These are phyloP conservation scores for Galaxias olidus DNA, from an alignment of 2,797 vertebrate genomes.

Conservation along the genomic window DNA sequence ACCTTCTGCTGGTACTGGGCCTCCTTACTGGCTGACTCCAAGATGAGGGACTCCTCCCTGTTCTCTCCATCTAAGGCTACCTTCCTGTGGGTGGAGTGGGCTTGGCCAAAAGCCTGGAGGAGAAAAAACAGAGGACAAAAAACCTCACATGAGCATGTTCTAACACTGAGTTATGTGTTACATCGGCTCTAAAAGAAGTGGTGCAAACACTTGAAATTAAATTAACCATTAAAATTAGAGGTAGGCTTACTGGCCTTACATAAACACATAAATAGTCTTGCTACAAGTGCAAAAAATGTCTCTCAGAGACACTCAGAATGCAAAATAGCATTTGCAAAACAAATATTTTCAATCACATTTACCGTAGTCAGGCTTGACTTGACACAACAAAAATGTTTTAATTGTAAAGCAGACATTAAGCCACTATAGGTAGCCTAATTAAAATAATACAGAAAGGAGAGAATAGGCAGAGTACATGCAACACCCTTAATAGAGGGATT, in stretches of 20 bases:
- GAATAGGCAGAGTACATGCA: not conserved
- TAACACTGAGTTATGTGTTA: not conserved
- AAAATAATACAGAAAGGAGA: not conserved
- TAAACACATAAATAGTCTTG: too few species aligned
- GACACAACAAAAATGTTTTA: too few species aligned
- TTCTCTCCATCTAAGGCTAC: conserved; percentile 96
- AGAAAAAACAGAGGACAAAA: not conserved
- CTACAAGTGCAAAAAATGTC: too few species aligned
- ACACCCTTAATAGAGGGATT: not conserved
- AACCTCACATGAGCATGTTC: not conserved
- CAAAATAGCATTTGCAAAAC: too few species aligned
- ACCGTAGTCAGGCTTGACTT: too few species aligned
- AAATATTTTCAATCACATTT: too few species aligned
- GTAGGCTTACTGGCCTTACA: too few species aligned
- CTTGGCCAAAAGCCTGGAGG: conserved; percentile 92
- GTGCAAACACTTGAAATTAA: too few species aligned
- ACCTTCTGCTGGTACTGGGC: conserved; percentile 92
- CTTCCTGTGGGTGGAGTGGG: conserved; percentile 92
- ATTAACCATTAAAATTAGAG: too few species aligned
- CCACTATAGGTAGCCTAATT: too few species aligned
- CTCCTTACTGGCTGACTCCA: conserved; percentile 96
- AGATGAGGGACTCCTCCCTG: conserved; percentile 94
- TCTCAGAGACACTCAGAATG: too few species aligned
- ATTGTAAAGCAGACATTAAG: too few species aligned
- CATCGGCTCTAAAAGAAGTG: not conserved